Evolutionary conservation across 2,888 invertebrate species (phyloP), one percentile per base, ranked within the genome.

Genomic region (Melikaiella ostensackeni): DNA sequence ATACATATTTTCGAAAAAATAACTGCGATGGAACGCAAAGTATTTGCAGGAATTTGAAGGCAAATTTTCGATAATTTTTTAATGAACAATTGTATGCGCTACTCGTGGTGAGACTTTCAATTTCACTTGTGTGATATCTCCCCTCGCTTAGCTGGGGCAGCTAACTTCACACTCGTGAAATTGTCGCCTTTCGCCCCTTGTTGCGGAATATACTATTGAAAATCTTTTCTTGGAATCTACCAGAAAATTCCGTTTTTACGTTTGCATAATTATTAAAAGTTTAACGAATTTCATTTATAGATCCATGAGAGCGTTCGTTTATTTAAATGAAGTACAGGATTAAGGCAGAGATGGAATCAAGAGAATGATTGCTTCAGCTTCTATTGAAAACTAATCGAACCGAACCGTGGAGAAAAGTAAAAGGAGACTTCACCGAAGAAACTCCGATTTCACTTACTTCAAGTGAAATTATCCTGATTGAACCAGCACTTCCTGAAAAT

Each of bases 331-430:
- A 63, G 66, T 70, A 27, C 11, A 62, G 46, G 33, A 74, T 46
- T 11, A 77, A 57, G 42, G 27, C 27, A 55, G 59, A 33, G 74
- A 74, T 21, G 57, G 74, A 74, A 61, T 74, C 66, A 19, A 27
- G 50, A 46, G 33, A 70, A n/a, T 50, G 70, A 55, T 50, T 55
- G 30, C 70, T 70, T n/a, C 70, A 33, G 70, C 50, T 50, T 70
- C 46, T 50, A 55, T 70, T 70, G n/a, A 46, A 50, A 50, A 30
- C 30, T 33, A 50, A 70, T 70, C 50, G 70, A 70, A 70, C 30
- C 50, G 70, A 70, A 70, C 70, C 50, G 50, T n/a, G 70, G 30
- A 70, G 70, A 70, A 70, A 70, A 55, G 70, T 70, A 70, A 70
- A 70, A 30, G 70, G 46, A n/a, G 30, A n/a, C 27, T 11, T 50